A percentile compares a stretch with the other conserved stretches of the same genome.
These are phyloP conservation scores for Panopea generosa DNA, from an alignment of 2,888 invertebrate species.

Conservation along the genomic window DNA sequence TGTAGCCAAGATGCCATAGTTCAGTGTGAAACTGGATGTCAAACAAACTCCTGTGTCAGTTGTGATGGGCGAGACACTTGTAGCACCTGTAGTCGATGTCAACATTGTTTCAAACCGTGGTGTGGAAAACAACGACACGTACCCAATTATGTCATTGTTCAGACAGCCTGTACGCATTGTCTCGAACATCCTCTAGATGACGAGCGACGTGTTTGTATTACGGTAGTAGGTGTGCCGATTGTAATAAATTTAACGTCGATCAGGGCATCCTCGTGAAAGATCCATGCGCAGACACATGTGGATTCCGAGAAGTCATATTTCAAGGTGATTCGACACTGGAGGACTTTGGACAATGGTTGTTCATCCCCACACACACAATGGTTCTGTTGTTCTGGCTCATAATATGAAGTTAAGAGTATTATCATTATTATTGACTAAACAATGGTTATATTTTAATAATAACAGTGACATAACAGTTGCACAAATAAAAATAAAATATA, in stretches of 20 bases:
- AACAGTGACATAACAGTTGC: too few relatives aligned
- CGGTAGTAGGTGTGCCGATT: neutral
- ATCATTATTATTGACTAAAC: too few relatives aligned
- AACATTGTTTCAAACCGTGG: constrained; percentile 19
- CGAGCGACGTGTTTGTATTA: neutral
- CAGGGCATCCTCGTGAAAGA: neutral
- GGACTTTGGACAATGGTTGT: constrained; percentile 45
- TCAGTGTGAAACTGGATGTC: neutral
- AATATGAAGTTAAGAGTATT: constrained; percentile 44
- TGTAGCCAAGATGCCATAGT: constrained; percentile 7
- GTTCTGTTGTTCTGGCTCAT: constrained; percentile 47
- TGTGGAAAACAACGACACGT: constrained; percentile 27
- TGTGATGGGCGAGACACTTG: neutral
- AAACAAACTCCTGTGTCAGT: neutral
- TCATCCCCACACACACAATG: constrained; percentile 33
- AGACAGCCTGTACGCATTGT: constrained; percentile 25
- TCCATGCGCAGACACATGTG: constrained; percentile 38
- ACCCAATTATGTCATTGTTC: constrained; percentile 39
- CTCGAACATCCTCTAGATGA: constrained; percentile 4
- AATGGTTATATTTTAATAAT: too few relatives aligned
- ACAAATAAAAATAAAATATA: too few relatives aligned
- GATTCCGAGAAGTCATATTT: constrained; percentile 43
- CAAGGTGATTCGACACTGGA: constrained; percentile 35
- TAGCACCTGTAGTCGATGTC: constrained; percentile 5
- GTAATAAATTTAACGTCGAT: neutral